Conservation (phyloP, 2,797 vertebrate genomes). For the Dendrocincla tyrannina region DNA sequence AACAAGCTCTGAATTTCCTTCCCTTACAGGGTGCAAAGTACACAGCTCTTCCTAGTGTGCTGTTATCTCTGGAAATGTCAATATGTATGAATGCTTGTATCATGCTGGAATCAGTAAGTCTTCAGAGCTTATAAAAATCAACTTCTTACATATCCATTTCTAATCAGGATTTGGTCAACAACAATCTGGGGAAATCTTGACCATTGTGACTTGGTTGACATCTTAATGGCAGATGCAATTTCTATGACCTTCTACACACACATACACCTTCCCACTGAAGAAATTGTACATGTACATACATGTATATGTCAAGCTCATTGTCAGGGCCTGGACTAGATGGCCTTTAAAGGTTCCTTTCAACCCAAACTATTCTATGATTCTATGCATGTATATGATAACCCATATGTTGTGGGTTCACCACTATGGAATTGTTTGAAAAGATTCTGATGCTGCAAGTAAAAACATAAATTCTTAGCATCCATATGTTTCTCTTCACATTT, state of each 20-base stretch:
- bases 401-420: background rate
- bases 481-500: background rate
- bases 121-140: background rate
- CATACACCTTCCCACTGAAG: background rate
- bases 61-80: background rate
- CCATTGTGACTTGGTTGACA: background rate
- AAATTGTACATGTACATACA: background rate
- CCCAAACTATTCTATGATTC: background rate
- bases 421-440: background rate
- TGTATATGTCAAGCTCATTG: background rate
- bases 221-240: background rate
- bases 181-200: background rate
- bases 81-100: background rate
- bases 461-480: background rate
- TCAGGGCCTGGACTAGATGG: background rate
- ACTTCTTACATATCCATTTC: background rate
- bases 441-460: background rate
- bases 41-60: background rate
- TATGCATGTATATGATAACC: background rate
- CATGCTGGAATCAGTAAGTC: background rate
- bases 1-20: background rate
- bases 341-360: background rate
- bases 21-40: background rate
- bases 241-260: background rate
- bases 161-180: background rate